A percentile compares a stretch with the other conserved stretches of the same genome.
Conservation (phyloP, 2,888 invertebrate genomes). For the Clostera curtula region DNA sequence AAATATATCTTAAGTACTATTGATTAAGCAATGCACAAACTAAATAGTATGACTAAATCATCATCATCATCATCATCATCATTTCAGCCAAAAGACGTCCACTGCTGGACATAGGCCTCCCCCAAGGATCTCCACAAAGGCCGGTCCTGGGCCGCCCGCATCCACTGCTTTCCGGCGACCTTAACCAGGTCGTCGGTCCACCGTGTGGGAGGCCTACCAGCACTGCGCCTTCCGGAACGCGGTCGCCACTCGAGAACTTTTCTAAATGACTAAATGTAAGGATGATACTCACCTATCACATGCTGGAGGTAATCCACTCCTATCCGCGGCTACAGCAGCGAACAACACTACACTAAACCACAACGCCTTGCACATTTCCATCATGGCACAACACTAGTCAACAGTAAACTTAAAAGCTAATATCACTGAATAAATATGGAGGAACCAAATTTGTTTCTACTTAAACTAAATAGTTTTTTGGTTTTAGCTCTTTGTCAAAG, state of each 20-base stretch:
- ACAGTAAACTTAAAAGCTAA: conserved; percentile 44
- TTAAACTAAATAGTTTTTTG: conserved; percentile 23
- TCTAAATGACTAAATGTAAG: conserved; percentile 1
- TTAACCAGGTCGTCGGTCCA: too few relatives aligned
- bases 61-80: too few relatives aligned
- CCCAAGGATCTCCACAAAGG: too few relatives aligned
- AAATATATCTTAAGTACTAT: too few relatives aligned
- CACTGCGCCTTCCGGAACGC: too few relatives aligned
- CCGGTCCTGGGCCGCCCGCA: too few relatives aligned
- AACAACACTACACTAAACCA: conserved; percentile 35
- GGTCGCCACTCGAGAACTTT: not conserved
- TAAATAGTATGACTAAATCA: too few relatives aligned
- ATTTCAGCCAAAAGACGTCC: too few relatives aligned
- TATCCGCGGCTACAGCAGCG: conserved; percentile 45
- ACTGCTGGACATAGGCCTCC: too few relatives aligned
- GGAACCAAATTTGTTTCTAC: conserved; percentile 30
- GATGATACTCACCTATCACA: conserved; percentile 67
- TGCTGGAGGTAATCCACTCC: conserved; percentile 63
- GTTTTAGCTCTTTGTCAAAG: conserved; percentile 17
- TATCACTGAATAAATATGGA: conserved; percentile 57
- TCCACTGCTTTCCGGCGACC: too few relatives aligned
- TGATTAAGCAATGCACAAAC: too few relatives aligned
- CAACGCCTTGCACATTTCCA: conserved; percentile 43
- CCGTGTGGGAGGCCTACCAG: too few relatives aligned
- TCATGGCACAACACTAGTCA: conserved; percentile 39